phyloP scores from a whole-genome alignment of 2,113 vertebrate species.

The Prolemur simus region DNA sequence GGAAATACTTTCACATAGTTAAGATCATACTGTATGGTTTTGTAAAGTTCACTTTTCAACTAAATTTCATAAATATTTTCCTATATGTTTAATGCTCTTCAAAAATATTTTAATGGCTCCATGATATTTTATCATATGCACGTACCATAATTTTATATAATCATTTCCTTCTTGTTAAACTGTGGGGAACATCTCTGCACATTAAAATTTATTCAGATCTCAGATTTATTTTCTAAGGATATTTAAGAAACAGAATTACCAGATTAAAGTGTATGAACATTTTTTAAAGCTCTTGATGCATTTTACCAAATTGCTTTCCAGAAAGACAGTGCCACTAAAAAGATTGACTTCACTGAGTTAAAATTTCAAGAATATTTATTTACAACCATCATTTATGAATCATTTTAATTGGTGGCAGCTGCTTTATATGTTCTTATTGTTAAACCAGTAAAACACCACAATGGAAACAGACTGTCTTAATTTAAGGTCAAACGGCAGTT shows the following conservation, averaged over 20 bases:
- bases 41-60: slow-evolving; percentile 31
- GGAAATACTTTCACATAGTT: slow-evolving; percentile 37
- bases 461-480: slow-evolving; percentile 69
- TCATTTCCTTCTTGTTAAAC: slow-evolving; percentile 49
- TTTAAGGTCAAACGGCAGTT: slow-evolving; percentile 69
- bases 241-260: slow-evolving; percentile 36
- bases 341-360: slow-evolving; percentile 46
- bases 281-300: slow-evolving; percentile 32
- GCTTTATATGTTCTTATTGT: slow-evolving; percentile 69
- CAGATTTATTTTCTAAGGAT: slow-evolving; percentile 47
- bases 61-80: slow-evolving; percentile 48
- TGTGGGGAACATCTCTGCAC: neutral
- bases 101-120: slow-evolving; percentile 48
- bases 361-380: slow-evolving; percentile 69
- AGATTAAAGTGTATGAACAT: slow-evolving; percentile 37
- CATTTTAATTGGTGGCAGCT: slow-evolving; percentile 69
- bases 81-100: slow-evolving; percentile 39
- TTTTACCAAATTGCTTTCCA: slow-evolving; percentile 59
- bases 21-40: neutral
- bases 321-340: slow-evolving; percentile 29
- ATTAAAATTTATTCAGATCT: slow-evolving; percentile 53
- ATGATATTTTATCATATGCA: slow-evolving; percentile 52
- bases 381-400: slow-evolving; percentile 64
- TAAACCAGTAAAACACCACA: slow-evolving; percentile 63
- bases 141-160: slow-evolving; percentile 32